Base-by-base conservation (phyloP, 2,113 vertebrate species). In the Pungitius pungitius region DNA sequence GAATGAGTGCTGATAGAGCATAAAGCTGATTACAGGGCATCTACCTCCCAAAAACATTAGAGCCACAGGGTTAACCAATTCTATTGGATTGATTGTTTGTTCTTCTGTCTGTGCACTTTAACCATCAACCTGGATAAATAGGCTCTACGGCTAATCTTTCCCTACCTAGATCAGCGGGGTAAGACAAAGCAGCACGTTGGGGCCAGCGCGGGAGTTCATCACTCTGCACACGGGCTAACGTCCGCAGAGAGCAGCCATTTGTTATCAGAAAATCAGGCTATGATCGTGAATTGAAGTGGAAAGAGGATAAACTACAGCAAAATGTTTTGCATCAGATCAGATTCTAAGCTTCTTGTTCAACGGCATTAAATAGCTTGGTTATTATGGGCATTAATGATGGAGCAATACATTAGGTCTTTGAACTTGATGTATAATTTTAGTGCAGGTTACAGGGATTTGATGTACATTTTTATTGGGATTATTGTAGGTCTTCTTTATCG, bases 121-220 rank as follows among this genome's bases (percentile, higher is more conserved):
- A 78, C 87, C 78, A 80, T 87, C 84, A 85, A 81, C 61, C 73
- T 73, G 83, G 88, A 90, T 85, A 62, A 90, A 90, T 87, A 52
- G 76, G 77, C 77, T 55, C 56, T 24, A 6, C 54, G 20, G 81
- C 77, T 83, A 86, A 90, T 89, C 81, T 87, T 61, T 83, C 83
- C 70, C 77, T 73, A 78, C 78, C 79, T 77, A 71, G 69, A 81
- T 83, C 82, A 69, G 75, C 52, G 30, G 20, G 24, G 67, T 15
- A 59, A 82, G 86, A 88, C 85, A 85, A 80, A 86, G 83, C 60
- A 51, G 81, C 80, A 68, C 57, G 82, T 75, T 64, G 15, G 43
- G 76, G 58, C 70, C 75, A 54, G 58, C 11, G 11, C 60, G n/a
- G 51, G 73, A 84, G 78, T 84, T 82, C 49, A 88, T 90, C 87